Base-by-base conservation (phyloP, 2,797 vertebrate genomes). In the Pipistrellus pipistrellus region DNA sequence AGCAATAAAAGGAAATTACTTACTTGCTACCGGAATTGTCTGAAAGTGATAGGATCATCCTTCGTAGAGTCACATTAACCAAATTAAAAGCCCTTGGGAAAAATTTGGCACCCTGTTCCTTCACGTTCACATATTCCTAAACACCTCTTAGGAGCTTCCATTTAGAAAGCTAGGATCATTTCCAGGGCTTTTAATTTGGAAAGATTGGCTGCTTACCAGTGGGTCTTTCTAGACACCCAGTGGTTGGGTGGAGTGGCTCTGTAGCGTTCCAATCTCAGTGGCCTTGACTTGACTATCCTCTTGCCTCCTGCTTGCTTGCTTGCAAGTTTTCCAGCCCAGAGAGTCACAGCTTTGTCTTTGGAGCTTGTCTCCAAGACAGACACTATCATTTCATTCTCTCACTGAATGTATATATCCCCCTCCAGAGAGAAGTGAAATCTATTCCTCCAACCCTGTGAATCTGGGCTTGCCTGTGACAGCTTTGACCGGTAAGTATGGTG, bases 1-100 rank as follows among this genome's bases (percentile, higher is more conserved):
- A 94, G 96, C 96, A 96, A 95, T 98, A 97, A 97, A 98, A 96
- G 98, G 95, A 98, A 98, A 97, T 97, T 98, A 97, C 78, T 96
- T 92, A 97, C 97, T 97, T 97, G 97, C 96, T 97, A 94, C 87
- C 13, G 32, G 91, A 94, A 91, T 72, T 88, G 25, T 95, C 91
- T 95, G 95, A 90, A 97, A 95, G 94, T 84, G 95, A 96, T 96
- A 93, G 64, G 44, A 96, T 93, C 95, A 96, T 93, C 94, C 80
- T 97, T 95, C 86, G 86, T 95, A 80, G 95, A 93, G 59, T 93
- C 27, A 90, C 92, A 66, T 96, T 97, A 94, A 18, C 75, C 96
- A 86, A 95, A 97, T 97, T 97, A 96, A 97, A 97, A 97, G 95
- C 96, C 90, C 92, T 85, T 96, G 96, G 94, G 96, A 96, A 95